These are phyloP conservation scores for Eudyptes chrysolophus DNA, from an alignment of 2,113 vertebrate genomes.

Conservation along the genomic window DNA sequence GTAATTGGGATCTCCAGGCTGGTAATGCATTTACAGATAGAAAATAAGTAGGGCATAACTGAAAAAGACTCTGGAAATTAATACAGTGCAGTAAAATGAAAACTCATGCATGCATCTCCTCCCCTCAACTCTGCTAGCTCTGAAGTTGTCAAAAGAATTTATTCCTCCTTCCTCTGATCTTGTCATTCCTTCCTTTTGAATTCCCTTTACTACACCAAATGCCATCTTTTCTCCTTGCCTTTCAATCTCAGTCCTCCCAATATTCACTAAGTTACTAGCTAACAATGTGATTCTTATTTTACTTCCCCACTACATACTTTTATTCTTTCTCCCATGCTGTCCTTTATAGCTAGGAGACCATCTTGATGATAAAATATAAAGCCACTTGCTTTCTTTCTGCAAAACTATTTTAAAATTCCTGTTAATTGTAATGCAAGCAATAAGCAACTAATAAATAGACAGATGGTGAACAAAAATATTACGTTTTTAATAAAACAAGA, in stretches of 20 bases:
- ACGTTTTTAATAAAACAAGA: background rate
- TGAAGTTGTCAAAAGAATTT: constrained; percentile 50
- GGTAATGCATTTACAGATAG: background rate
- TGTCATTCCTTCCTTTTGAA: constrained; percentile 21
- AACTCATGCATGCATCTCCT: background rate
- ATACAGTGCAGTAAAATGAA: background rate
- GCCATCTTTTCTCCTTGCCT: background rate
- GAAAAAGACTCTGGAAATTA: constrained; percentile 4
- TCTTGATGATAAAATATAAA: background rate
- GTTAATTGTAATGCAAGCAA: background rate
- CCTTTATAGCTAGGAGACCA: background rate
- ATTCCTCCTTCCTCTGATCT: background rate
- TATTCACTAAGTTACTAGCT: background rate
- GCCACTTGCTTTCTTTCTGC: background rate
- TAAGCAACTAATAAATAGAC: background rate
- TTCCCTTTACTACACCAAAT: background rate
- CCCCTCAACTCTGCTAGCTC: background rate
- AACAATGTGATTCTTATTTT: background rate
- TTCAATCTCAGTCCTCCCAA: background rate
- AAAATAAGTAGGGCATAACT: constrained; percentile 41
- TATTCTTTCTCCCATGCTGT: background rate
- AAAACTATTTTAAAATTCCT: background rate
- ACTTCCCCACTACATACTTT: background rate
- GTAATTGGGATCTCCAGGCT: background rate
- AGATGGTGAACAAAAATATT: background rate